Evolutionary conservation across 2,888 invertebrate genomes (phyloP), one percentile per base, ranked within the genome.

Genomic region (Trachelus iudaicus): DNA sequence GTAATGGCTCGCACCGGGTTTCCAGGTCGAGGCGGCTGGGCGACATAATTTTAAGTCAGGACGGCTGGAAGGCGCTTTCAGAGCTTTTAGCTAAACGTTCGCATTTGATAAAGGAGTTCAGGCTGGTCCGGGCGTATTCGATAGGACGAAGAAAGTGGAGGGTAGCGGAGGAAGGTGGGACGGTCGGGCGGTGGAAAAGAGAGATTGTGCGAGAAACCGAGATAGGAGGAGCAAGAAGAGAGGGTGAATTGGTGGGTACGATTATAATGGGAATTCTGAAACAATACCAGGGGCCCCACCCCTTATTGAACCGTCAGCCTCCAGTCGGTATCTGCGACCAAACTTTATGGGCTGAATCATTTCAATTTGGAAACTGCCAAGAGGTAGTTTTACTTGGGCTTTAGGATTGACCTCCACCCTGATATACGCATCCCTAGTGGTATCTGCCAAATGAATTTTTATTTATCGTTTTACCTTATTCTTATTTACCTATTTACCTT

Each of bases 191-290:
- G 69, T 1, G n/a, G 69, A 69, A 33, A 30, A 33, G 69, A 69
- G 69, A 33, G 33, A 69, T 30, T 69, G 30, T 12, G 69, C 31
- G 69, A 69, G 69, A 69, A 31, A 33, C 12, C 69, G 69, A 69
- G 77, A 37, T 69, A 69, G 69, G 34, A 71, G 75, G 35, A 33
- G 79, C 75, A 30, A 73, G 78, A 74, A 73, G 75, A 34, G 68
- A n/a, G 77, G 75, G 56, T 78, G 77, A 80, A 82, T 78, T 75
- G 81, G 40, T 40, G 15, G 78, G 80, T 79, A 75, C 81, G 85
- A 80, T 85, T 85, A 85, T 86, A 87, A 88, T 86, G 81, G 84
- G 83, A 87, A 85, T 87, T 87, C 84, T 85, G 85, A 87, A 87
- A 87, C 88, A 87, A 88, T 86, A 86, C 85, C 37, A 37, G 37